These are phyloP conservation scores for Setipinna tenuifilis DNA, from an alignment of 2,797 vertebrate genomes.

Conservation along the genomic window DNA sequence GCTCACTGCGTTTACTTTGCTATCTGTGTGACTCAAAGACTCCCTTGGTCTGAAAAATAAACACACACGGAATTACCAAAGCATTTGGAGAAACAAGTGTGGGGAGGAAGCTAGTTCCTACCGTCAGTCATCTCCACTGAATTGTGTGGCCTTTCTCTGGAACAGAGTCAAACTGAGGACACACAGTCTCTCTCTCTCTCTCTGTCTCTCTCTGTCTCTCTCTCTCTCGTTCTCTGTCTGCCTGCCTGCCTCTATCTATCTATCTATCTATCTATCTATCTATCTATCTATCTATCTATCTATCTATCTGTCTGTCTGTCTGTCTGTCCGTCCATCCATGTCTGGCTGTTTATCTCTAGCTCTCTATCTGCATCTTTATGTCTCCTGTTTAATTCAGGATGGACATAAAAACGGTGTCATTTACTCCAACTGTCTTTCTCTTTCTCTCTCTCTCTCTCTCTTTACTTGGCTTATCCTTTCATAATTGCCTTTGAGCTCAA, in stretches of 20 bases:
- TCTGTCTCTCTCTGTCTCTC: not conserved
- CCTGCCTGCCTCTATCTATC: not conserved
- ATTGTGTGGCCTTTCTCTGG: not conserved
- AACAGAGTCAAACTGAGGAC: not conserved
- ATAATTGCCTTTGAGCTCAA: conserved; percentile 45
- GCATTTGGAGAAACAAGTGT: not conserved
- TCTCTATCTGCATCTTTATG: too few species aligned
- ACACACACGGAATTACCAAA: not conserved
- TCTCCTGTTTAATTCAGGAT: too few species aligned
- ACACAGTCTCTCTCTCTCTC: not conserved
- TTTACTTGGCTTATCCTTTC: not conserved
- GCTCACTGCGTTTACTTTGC: not conserved
- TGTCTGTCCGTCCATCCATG: too few species aligned
- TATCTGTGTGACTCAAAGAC: not conserved
- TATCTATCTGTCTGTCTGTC: too few species aligned
- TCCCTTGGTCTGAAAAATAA: not conserved
- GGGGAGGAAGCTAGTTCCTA: not conserved
- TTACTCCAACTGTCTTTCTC: not conserved
- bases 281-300: too few species aligned
- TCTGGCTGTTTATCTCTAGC: too few species aligned
- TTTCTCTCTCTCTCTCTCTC: not conserved
- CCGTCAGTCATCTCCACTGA: not conserved
- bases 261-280: too few species aligned
- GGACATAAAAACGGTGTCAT: too few species aligned
- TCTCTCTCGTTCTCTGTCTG: not conserved